phyloP scores from a whole-genome alignment of 2,888 invertebrate genomes.

The Andrena fulva region DNA sequence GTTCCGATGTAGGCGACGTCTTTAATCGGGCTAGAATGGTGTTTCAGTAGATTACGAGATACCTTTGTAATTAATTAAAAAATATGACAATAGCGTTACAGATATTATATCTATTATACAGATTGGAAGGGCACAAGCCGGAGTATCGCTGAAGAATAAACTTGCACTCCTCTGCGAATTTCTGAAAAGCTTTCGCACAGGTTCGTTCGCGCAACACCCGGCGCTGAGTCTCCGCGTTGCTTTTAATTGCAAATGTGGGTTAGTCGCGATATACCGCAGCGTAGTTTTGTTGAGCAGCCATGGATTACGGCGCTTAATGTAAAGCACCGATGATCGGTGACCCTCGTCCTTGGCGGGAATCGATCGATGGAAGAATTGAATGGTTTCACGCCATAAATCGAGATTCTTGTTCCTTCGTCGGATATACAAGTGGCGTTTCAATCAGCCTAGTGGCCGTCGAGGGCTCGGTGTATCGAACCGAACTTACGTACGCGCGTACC shows the following conservation, averaged over 20 bases:
- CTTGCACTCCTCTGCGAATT: background rate
- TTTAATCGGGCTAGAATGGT: no score
- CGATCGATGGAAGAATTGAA: constrained; percentile 58
- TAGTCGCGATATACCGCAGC: background rate
- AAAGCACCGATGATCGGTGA: constrained; percentile 35
- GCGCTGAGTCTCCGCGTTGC: background rate
- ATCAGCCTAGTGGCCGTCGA: background rate
- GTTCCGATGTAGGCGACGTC: no score
- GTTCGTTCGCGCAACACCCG: background rate
- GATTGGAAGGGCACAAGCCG: no score
- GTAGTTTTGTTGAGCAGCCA: background rate
- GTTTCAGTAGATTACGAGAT: no score
- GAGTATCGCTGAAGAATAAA: background rate
- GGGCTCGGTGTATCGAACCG: background rate
- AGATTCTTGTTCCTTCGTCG: constrained; percentile 39
- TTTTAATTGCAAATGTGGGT: background rate
- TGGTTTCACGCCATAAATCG: constrained; percentile 47
- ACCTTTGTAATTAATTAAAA: no score
- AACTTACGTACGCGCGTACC: background rate
- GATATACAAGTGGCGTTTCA: constrained; percentile 12
- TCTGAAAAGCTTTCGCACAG: background rate
- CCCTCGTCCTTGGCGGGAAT: constrained; percentile 51
- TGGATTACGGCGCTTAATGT: constrained; percentile 30
- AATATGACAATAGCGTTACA: no score
- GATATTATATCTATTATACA: no score